Base-by-base conservation (phyloP, 2,888 invertebrate species). In the Sphaeridia pumilis region DNA sequence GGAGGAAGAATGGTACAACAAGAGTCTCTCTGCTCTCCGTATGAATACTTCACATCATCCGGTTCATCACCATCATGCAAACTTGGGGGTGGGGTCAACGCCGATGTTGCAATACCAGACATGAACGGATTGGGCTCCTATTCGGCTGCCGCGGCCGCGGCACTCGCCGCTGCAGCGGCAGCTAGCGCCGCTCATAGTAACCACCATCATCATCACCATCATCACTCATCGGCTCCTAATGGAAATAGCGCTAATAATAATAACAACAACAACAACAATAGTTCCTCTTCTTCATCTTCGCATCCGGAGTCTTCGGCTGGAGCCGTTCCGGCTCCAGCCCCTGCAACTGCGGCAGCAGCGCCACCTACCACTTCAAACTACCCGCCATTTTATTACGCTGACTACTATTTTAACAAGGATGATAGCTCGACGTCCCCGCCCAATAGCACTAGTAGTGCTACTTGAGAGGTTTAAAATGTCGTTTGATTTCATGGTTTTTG, bases 61-160 rank as follows among this genome's bases (percentile, higher is more conserved):
- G n/a, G n/a, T n/a, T n/a, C n/a, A 92, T 54, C 63, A 61, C 54
- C 63, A 60, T 57, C 75, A 75, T 68, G 89, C 92, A 65, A 92
- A 93, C 76, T 80, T 94, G 68, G 38, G n/a, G n/a, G n/a, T n/a
- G n/a, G n/a, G n/a, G n/a, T 84, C 90, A 54, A 88, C 93, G 66
- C 92, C 93, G 54, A 93, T 95, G 87, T 77, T 95, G 65, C 94
- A 94, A 71, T 95, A 95, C 75, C 94, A 95, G 76, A 88, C 88
- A 84, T 89, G 88, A 87, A 86, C 61, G 63, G 55, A 41, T 48
- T 60, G 44, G 60, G 58, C 12, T 59, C 58, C 28, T 63, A 65
- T 46, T 63, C 63, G 1, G 65, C 65, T n/a, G 61, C 60, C 4
- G 60, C 61, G 3, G 63, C 65, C 3, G 61, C 59, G 3, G 44